Conservation (phyloP, 2,113 vertebrate species). For the Amphilophus citrinellus region DNA sequence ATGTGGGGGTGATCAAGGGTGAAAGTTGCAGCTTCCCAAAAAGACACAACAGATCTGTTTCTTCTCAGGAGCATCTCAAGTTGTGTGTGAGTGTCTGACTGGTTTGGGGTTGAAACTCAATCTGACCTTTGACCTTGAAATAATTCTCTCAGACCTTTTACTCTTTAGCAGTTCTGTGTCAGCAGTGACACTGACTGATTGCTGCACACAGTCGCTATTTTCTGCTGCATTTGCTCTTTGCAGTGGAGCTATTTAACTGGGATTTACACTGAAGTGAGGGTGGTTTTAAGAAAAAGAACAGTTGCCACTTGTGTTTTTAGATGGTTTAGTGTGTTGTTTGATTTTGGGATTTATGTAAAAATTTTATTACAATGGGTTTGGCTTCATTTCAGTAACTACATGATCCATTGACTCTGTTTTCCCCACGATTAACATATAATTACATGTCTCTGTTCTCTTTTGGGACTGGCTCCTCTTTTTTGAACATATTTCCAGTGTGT, state of each 20-base stretch:
- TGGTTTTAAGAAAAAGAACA: constrained; percentile 44
- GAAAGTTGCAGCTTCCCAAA: constrained; percentile 49
- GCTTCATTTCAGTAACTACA: constrained; percentile 14
- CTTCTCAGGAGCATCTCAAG: constrained; percentile 34
- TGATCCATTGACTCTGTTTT: constrained; percentile 29
- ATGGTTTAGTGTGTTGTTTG: constrained; percentile 32
- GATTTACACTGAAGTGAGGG: constrained; percentile 28
- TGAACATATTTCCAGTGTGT: constrained; percentile 9
- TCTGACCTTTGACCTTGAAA: constrained; percentile 56
- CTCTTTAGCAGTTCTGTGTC: constrained; percentile 49
- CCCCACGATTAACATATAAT: constrained; percentile 33
- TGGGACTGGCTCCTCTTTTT: background rate
- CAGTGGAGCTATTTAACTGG: constrained; percentile 37
- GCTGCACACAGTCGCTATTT: constrained; percentile 31
- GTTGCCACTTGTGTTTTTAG: constrained; percentile 31
- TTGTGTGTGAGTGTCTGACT: constrained; percentile 21
- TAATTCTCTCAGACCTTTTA: constrained; percentile 19
- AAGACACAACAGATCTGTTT: constrained; percentile 50
- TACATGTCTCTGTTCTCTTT: constrained; percentile 24
- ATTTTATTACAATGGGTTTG: constrained; percentile 23
- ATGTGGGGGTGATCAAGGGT: constrained; percentile 52
- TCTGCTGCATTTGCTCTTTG: constrained; percentile 34
- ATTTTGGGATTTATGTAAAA: constrained; percentile 16
- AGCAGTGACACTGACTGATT: constrained; percentile 17
- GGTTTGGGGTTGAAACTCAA: background rate